Evolutionary conservation across 1,140 invertebrate species (phyloP).

Genomic region (Hestina assimilis): DNA sequence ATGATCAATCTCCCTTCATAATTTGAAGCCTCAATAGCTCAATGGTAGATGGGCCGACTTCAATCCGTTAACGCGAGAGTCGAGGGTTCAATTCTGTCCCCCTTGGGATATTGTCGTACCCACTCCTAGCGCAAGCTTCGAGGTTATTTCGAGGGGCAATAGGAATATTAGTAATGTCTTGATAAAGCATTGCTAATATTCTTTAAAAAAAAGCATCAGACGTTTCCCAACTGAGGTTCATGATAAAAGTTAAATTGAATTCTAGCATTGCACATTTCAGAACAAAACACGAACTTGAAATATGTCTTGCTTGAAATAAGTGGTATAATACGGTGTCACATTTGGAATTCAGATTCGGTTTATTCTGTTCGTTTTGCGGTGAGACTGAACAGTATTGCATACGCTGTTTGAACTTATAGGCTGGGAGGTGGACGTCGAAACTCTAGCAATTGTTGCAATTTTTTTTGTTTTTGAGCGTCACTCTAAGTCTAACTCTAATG

Average conservation of each 20-base stretch:
- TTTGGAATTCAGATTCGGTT: conserved; percentile 23
- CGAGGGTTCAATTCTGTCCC: no score
- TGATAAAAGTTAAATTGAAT: conserved; percentile 1
- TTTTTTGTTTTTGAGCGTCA: background rate
- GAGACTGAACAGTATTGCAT: conserved; percentile 7
- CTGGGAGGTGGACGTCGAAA: background rate
- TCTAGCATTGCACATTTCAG: background rate
- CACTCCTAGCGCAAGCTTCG: no score
- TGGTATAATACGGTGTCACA: conserved; percentile 23
- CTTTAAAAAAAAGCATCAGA: background rate
- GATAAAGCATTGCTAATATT: no score
- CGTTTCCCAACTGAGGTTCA: background rate
- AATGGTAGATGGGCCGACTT: no score
- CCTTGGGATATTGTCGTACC: no score
- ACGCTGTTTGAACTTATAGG: conserved; percentile 5
- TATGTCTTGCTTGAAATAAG: conserved; percentile 22
- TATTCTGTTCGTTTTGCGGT: conserved; percentile 20
- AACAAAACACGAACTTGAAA: conserved; percentile 16
- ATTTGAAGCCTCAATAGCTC: no score
- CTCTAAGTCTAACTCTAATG: no score
- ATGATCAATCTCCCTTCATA: no score
- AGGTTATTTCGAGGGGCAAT: no score
- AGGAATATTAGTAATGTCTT: no score
- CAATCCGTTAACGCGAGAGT: no score
- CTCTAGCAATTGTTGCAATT: background rate